A percentile compares a stretch with the other conserved stretches of the same genome.
phyloP scores from a whole-genome alignment of 1,140 invertebrate species.

The Hyles vespertilio region DNA sequence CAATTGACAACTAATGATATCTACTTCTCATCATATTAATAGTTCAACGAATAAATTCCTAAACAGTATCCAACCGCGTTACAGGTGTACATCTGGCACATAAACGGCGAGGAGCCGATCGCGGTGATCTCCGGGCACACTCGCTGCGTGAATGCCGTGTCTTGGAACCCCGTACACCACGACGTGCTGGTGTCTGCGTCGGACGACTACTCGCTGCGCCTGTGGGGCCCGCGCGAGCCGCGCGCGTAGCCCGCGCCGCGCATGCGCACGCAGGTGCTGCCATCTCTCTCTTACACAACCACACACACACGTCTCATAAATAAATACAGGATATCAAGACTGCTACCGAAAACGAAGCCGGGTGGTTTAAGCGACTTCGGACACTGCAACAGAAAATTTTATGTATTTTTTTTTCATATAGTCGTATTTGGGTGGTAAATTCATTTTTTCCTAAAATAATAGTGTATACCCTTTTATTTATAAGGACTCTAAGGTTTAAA shows the following conservation, averaged over 20 bases:
- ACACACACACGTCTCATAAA: too few species aligned
- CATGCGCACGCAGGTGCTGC: constrained; percentile 1
- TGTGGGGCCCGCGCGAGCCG: constrained; percentile 88
- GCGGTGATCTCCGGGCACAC: constrained; percentile 92
- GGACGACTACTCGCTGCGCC: constrained; percentile 96
- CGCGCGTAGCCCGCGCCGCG: constrained; percentile 22
- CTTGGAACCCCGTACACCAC: constrained; percentile 97
- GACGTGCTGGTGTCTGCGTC: constrained; percentile 97
- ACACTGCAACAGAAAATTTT: too few species aligned
- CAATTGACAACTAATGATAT: too few species aligned
- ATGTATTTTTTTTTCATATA: too few species aligned
- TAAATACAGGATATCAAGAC: too few species aligned
- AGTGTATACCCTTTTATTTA: too few species aligned
- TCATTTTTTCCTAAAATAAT: too few species aligned
- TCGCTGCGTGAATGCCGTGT: constrained; percentile 96
- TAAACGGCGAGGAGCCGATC: constrained; percentile 92
- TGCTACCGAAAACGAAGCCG: too few species aligned
- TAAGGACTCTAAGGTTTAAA: too few species aligned
- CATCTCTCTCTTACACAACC: neutral
- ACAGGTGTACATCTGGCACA: constrained; percentile 97
- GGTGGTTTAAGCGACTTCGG: too few species aligned
- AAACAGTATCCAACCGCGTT: neutral
- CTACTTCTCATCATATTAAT: neutral
- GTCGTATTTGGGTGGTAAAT: too few species aligned
- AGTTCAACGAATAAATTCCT: neutral